Conservation (phyloP, 37 sponge, comb jelly and placozoan species). For the Chondrilla cf. caribensis region DNA sequence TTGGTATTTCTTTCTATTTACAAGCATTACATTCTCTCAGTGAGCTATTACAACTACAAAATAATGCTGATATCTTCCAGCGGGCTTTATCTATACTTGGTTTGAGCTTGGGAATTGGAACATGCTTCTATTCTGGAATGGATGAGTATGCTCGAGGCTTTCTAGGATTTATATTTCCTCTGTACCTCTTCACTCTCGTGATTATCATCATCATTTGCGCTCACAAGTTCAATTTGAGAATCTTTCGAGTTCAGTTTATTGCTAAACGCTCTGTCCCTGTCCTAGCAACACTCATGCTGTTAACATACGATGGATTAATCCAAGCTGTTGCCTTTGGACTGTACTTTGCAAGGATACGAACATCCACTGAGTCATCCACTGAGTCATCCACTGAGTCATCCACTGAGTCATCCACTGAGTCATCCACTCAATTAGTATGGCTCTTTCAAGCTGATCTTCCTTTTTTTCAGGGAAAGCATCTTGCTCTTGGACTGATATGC, state of each 20-base stretch:
- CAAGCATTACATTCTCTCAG: background rate
- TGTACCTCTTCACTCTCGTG: slow-evolving; percentile 41
- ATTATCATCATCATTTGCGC: slow-evolving; percentile 18
- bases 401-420: background rate
- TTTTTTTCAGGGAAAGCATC: slow-evolving; percentile 9
- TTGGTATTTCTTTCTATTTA: background rate
- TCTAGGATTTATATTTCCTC: background rate
- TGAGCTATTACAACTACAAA: background rate
- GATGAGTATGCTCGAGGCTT: background rate
- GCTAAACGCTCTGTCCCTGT: slow-evolving; percentile 16
- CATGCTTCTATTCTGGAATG: slow-evolving; percentile 4
- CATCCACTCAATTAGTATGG: background rate
- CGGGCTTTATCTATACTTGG: no score
- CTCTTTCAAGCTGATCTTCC: background rate
- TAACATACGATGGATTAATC: slow-evolving; percentile 19
- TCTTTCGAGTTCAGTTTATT: background rate
- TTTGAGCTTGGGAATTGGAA: no score
- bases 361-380: background rate
- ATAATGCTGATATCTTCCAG: no score
- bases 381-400: no score
- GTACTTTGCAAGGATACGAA: background rate
- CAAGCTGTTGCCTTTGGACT: background rate
- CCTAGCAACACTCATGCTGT: slow-evolving; percentile 30
- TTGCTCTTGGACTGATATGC: background rate
- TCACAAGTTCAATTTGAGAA: background rate